Percentiles rank a stretch among this genome's conserved stretches.
These are phyloP conservation scores for Philaenus spumarius DNA, from an alignment of 1,140 invertebrate species.

Conservation along the genomic window DNA sequence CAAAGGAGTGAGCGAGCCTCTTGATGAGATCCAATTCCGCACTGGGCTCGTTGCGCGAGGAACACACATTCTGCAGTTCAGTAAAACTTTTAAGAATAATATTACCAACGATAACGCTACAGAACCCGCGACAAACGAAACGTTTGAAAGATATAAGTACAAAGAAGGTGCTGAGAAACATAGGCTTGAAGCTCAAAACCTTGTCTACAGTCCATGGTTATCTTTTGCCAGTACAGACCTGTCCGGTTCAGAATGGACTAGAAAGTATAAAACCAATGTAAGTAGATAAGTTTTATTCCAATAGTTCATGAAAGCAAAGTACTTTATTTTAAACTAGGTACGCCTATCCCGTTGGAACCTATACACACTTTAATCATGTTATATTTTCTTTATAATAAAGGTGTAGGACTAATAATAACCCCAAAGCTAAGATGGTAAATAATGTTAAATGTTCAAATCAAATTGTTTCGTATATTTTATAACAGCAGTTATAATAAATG, in stretches of 20 bases:
- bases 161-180: background rate
- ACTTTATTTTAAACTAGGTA: too few relatives aligned
- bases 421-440: too few relatives aligned
- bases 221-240: slow-evolving; percentile 39
- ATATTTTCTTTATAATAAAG: too few relatives aligned
- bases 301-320: too few relatives aligned
- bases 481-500: too few relatives aligned
- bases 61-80: slow-evolving; percentile 27
- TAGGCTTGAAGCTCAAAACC: slow-evolving; percentile 29
- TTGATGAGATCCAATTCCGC: slow-evolving; percentile 48
- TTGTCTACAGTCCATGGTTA: slow-evolving; percentile 41
- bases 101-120: slow-evolving; percentile 42
- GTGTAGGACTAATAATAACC: too few relatives aligned
- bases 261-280: slow-evolving; percentile 40
- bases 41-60: slow-evolving; percentile 30
- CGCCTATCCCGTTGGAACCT: too few relatives aligned
- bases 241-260: slow-evolving; percentile 40
- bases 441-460: too few relatives aligned
- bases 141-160: background rate
- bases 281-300: too few relatives aligned
- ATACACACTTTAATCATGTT: too few relatives aligned
- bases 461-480: too few relatives aligned
- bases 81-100: slow-evolving; percentile 14
- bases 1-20: slow-evolving; percentile 51
- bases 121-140: background rate